Conservation (phyloP, 2,797 vertebrate species). For the Thamnophis elegans region DNA sequence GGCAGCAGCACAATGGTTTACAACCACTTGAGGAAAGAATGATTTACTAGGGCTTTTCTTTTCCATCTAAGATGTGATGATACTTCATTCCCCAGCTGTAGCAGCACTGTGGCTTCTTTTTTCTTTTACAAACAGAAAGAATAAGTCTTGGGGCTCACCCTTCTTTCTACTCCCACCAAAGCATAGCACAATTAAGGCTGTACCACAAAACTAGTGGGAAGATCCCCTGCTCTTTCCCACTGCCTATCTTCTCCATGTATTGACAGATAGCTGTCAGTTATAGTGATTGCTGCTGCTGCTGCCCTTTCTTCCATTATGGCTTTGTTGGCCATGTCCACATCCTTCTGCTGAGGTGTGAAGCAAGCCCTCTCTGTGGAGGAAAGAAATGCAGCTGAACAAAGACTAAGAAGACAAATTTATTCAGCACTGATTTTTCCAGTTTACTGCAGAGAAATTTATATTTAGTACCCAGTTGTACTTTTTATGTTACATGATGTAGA, state of each 20-base stretch:
- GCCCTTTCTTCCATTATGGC: background rate
- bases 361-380: background rate
- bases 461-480: background rate
- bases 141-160: background rate
- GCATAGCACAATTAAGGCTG: background rate
- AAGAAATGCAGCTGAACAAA: background rate
- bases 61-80: background rate
- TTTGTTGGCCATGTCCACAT: background rate
- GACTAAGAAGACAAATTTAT: background rate
- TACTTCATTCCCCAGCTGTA: background rate
- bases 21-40: background rate
- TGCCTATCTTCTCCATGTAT: background rate
- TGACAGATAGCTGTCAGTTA: background rate
- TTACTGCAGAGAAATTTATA: background rate
- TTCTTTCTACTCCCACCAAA: background rate
- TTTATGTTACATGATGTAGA: background rate
- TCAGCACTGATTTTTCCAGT: background rate
- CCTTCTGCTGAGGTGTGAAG: background rate
- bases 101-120: background rate
- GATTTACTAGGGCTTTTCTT: background rate
- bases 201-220: background rate
- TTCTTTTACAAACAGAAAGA: background rate
- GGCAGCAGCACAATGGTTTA: background rate
- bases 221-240: background rate
- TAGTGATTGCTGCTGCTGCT: background rate